Percentiles rank a stretch among this genome's conserved stretches.
Evolutionary conservation across 1,140 invertebrate genomes (phyloP).

Genomic region (Mamestra configurata): DNA sequence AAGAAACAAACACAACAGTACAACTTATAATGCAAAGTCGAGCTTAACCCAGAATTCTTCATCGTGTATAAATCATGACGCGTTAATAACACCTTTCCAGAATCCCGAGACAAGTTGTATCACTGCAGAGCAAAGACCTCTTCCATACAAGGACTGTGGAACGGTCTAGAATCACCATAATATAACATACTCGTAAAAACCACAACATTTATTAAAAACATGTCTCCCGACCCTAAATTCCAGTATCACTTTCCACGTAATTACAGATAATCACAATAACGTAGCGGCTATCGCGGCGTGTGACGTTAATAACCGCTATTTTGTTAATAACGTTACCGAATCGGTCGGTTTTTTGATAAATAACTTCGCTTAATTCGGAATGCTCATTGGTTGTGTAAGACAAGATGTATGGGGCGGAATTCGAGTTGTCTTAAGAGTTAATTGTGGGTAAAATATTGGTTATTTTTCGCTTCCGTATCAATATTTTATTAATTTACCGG

Average conservation of each 20-base stretch:
- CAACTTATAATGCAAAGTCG: too few relatives aligned
- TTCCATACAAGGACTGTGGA: too few relatives aligned
- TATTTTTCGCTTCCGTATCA: not conserved
- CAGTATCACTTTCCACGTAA: constrained; percentile 23
- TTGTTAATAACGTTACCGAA: constrained; percentile 40
- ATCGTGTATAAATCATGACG: too few relatives aligned
- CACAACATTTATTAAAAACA: not conserved
- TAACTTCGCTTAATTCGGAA: constrained; percentile 14
- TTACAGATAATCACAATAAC: constrained; percentile 16
- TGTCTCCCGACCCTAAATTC: constrained; percentile 13
- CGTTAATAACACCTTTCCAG: too few relatives aligned
- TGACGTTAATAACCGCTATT: constrained; percentile 36
- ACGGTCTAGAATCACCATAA: not conserved
- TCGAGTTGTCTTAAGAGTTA: not conserved
- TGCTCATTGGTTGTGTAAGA: not conserved
- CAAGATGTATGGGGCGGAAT: not conserved
- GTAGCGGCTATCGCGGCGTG: not conserved
- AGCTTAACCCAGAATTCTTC: too few relatives aligned
- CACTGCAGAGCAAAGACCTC: too few relatives aligned
- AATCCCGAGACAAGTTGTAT: too few relatives aligned
- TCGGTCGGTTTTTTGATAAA: constrained; percentile 7
- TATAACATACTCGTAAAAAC: not conserved
- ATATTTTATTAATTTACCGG: not conserved
- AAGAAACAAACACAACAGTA: too few relatives aligned
- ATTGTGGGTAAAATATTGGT: not conserved